Evolutionary conservation across 2,888 invertebrate species (phyloP), one percentile per base, ranked within the genome.

Genomic region (Campopleginae sp.): DNA sequence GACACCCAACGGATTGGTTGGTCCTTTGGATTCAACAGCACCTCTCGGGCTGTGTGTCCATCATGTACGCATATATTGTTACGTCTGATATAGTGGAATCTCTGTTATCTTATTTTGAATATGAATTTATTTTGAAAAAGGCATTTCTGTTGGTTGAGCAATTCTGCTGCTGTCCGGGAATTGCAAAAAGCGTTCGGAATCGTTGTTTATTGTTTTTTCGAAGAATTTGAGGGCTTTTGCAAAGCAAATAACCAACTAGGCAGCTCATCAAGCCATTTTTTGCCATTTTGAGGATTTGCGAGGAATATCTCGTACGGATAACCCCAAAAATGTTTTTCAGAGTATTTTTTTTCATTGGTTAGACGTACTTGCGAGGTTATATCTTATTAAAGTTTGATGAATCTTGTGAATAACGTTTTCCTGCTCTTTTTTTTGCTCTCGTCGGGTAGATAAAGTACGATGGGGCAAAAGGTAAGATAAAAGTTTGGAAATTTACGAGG

Each of bases 401-500:
- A 58, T 27, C 1, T 27, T 3, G 5, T 4, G 23, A 27, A 58
- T n/a, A 58, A 27, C 27, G 38, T 27, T 58, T 58, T 5, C 5
- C 8, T 38, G 27, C 14, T 27, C 27, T 1, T 58, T 5, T 23
- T 27, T 5, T 23, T 27, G 14, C 5, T 12, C 27, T 14, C 5
- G 14, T 58, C 14, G 14, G 27, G 14, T 58, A 58, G 27, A 58
- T 14, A 27, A 58, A 14, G 58, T 14, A 58, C 14, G 27, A 58
- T 23, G 12, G 27, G 14, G 12, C 12, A 58, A 58, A 58, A 5
- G 14, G 58, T 12, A 14, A 58, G 14, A 58, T 58, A n/a, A 58
- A 27, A 58, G 58, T 58, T 58, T 58, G 58, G 14, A 27, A 58
- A 58, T 58, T 58, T 58, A 58, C 27, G 58, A 27, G 58, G 58